Evolutionary conservation across 2,113 vertebrate species (phyloP), one percentile per base, ranked within the genome.

Genomic region (Dicentrarchus labrax): DNA sequence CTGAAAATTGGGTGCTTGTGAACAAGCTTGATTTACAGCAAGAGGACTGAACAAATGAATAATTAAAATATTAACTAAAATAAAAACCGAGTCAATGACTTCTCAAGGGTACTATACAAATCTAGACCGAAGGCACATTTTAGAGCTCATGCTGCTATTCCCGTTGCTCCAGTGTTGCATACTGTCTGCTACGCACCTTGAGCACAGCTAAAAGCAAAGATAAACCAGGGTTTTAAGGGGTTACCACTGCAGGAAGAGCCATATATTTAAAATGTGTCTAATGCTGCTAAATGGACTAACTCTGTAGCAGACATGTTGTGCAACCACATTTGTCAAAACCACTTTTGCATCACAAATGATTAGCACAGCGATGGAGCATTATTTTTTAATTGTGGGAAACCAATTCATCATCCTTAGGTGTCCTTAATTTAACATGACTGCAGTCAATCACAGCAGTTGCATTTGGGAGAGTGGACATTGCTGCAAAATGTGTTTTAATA

Each of bases 351-450:
- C 62, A 76, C 60, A 72, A 75, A 68, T 65, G 71, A 76, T 87
- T 82, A 79, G 73, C 24, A 2, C 68, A 16, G 72, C 38, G 61
- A 87, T 53, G 87, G 64, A 59, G 59, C 80, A 78, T 91, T 90
- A 85, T 75, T 90, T 90, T 90, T 87, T 86, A 81, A 87, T 83
- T 12, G 11, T 4, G 11, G 64, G 48, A 80, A 80, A 85, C 80
- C 61, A 73, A 80, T 86, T 91, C 71, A 79, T 89, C 85, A 77
- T 92, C 72, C 36, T 62, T 22, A 57, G 71, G 24, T 76, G 45
- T 48, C 62, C 60, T 79, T 78, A 85, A 79, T 87, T 88, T 71
- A 67, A 86, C 68, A 62, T 30, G 85, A 92, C 83, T 54, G 73
- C 75, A 78, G 80, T 64, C 85, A 86, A 51, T 88, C 78, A 69